A percentile compares a stretch with the other conserved stretches of the same genome.
phyloP scores from a whole-genome alignment of 2,113 vertebrate genomes.

The Zosterops japonicus region DNA sequence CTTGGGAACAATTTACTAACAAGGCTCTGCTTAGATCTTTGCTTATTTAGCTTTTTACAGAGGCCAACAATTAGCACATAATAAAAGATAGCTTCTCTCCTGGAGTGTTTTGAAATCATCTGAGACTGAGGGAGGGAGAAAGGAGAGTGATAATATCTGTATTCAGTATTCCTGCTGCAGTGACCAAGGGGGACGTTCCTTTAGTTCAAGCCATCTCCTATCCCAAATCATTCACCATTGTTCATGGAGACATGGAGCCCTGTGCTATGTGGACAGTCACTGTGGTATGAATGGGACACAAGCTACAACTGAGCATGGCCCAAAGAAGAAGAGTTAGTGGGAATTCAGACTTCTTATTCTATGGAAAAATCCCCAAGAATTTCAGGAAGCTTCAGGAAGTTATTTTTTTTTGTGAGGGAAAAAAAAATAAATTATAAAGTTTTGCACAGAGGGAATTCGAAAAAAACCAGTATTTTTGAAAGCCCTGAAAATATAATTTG shows the following conservation, averaged over 20 bases:
- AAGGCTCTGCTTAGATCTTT: not conserved
- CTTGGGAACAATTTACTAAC: not conserved
- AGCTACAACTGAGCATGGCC: not conserved
- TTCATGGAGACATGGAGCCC: not conserved
- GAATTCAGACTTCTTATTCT: not conserved
- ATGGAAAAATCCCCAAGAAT: not conserved
- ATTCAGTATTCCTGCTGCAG: not conserved
- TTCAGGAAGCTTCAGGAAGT: not conserved
- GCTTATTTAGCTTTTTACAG: not conserved
- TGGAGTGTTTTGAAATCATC: not conserved
- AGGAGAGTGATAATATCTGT: not conserved
- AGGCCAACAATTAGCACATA: not conserved
- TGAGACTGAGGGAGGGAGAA: not conserved
- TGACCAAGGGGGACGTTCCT: no score
- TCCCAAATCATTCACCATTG: not conserved
- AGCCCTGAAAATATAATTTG: not conserved
- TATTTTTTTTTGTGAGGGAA: not conserved
- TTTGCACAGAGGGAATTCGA: not conserved
- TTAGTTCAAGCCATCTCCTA: not conserved
- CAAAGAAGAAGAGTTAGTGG: not conserved
- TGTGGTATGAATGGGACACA: not conserved
- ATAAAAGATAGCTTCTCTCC: not conserved
- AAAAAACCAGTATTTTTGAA: not conserved
- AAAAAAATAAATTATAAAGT: not conserved
- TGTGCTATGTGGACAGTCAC: not conserved